Base-by-base conservation (phyloP, 53 echinoderm and acorn worm species). In the Holothuria scabra region DNA sequence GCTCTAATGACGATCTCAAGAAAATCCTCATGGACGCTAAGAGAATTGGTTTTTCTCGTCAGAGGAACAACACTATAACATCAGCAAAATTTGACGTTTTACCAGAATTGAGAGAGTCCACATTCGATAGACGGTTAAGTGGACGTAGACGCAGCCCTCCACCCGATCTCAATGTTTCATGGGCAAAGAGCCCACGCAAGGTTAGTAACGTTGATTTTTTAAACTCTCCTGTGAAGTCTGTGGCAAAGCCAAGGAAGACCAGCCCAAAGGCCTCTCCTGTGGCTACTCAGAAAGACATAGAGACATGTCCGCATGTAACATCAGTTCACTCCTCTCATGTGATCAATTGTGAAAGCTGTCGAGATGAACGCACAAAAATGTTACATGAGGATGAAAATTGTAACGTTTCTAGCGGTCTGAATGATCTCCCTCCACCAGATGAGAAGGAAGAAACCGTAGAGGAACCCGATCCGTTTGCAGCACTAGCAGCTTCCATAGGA, bases 1-100 rank as follows among this genome's bases (percentile, higher is more conserved):
- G 92, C 82, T 83, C 92, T 83, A 92, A 97, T 66, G 94, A 97
- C 58, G 97, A 97, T 66, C 90, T 97, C 59, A 90, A 90, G 70
- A 88, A 97, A 48, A 97, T 97, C 19, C 81, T 97, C 48, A 88
- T 88, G 26, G 92, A 93, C 38, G 93, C 96, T 28, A 85, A 90
- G 60, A 86, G 87, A 41, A 85, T 89, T 75, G 85, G 85, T 23
- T 86, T 91, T 46, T 83, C 86, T 52, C 87, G 95, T 14, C 86
- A 88, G 58, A 65, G 95, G 23, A 91, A 89, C 75, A 95, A 93
- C 48, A 90, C 90, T 60, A 86, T 91, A 59, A 79, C 91, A 4
- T 89, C 93, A 22, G 52, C 78, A 2, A 78, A 78, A 29, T 78
- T 78, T 78, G 93, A 95, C 65, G 78, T 86, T 4, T 56, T 78